These are phyloP conservation scores for Semicossyphus pulcher DNA, from an alignment of 2,113 vertebrate genomes.

Conservation along the genomic window DNA sequence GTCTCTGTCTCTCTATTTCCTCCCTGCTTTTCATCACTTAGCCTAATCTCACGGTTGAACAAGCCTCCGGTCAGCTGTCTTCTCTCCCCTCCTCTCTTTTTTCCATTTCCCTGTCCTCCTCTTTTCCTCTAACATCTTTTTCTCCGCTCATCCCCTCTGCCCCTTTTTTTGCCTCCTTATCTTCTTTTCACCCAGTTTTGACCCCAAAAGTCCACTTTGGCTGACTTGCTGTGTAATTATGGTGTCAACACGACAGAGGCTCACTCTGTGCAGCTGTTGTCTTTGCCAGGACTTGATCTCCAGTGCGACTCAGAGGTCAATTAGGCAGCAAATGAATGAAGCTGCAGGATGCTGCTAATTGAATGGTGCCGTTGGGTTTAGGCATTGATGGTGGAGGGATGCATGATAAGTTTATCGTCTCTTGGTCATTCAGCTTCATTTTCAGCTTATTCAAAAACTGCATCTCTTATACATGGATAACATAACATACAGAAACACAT, in stretches of 20 bases:
- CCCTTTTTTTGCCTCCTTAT: constrained; percentile 14
- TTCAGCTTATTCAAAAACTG: too few relatives aligned
- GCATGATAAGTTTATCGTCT: constrained; percentile 26
- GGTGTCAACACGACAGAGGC: constrained; percentile 22
- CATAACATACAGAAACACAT: too few relatives aligned
- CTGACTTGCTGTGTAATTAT: constrained; percentile 65
- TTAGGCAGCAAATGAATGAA: constrained; percentile 69
- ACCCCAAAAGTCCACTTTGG: constrained; percentile 35
- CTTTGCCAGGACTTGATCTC: constrained; percentile 60
- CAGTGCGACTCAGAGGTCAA: constrained; percentile 65
- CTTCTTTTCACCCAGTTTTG: constrained; percentile 37
- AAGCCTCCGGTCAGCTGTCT: constrained; percentile 55
- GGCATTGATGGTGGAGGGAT: constrained; percentile 32
- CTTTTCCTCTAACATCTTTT: not conserved
- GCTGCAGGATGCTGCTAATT: constrained; percentile 67
- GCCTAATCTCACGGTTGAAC: constrained; percentile 67
- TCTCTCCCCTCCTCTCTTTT: constrained; percentile 8
- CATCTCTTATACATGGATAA: too few relatives aligned
- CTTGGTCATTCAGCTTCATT: too few relatives aligned
- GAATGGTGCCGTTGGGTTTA: constrained; percentile 58
- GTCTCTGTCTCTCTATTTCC: constrained; percentile 47
- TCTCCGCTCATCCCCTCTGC: constrained; percentile 4
- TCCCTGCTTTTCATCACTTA: constrained; percentile 61
- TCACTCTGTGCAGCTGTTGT: constrained; percentile 60
- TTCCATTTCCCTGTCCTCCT: not conserved